A percentile compares a stretch with the other conserved stretches of the same genome.
These are phyloP conservation scores for Heterodera carotae DNA, from an alignment of 1,140 invertebrate genomes.

Conservation along the genomic window DNA sequence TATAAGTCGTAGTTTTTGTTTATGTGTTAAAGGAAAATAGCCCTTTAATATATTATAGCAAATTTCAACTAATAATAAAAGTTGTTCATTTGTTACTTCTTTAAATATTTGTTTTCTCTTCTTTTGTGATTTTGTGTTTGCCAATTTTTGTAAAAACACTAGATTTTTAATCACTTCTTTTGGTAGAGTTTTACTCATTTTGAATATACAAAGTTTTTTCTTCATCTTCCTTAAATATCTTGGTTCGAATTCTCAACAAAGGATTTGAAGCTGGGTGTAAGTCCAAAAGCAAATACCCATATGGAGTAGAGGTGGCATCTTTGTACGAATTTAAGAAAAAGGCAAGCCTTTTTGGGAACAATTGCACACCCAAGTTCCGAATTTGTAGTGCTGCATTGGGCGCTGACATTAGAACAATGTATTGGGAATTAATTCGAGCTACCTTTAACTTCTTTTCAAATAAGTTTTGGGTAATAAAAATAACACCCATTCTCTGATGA, in stretches of 20 bases:
- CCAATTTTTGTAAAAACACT: conserved; percentile 21
- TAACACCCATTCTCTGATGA: too few relatives aligned
- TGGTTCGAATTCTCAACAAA: not conserved
- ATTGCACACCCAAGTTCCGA: conserved; percentile 6
- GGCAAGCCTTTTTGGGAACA: conserved; percentile 23
- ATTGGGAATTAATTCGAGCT: conserved; percentile 26
- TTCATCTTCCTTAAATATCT: conserved; percentile 29
- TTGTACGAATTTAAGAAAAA: conserved; percentile 20
- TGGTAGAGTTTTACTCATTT: not conserved
- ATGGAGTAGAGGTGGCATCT: not conserved
- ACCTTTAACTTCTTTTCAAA: conserved; percentile 15
- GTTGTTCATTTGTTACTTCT: conserved; percentile 8
- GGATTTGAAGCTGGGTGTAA: not conserved
- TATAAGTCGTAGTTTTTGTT: not conserved
- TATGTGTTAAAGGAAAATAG: not conserved
- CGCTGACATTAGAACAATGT: conserved; percentile 14
- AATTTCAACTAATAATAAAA: conserved; percentile 28
- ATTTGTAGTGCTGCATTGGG: not conserved
- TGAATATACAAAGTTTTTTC: conserved; percentile 14
- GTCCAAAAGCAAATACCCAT: conserved; percentile 26
- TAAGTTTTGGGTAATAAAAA: not conserved
- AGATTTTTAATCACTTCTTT: not conserved
- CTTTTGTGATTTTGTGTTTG: not conserved
- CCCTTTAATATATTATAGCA: conserved; percentile 19
- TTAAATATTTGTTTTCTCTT: conserved; percentile 9